phyloP scores from a whole-genome alignment of 2,113 vertebrate species.

The Corythaeola cristata region DNA sequence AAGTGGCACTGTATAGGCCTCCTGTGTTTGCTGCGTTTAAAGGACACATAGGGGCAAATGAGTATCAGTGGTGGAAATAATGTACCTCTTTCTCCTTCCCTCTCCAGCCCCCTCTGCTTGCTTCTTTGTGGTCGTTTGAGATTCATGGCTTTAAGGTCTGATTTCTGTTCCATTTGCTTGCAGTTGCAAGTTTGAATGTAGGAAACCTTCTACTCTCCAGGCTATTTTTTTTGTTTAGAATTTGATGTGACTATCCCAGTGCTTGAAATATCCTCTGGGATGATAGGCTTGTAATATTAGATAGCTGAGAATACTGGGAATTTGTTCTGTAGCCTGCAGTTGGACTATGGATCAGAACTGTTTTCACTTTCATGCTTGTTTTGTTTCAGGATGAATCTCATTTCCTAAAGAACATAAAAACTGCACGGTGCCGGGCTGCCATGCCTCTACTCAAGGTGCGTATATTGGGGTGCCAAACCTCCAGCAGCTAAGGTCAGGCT shows the following conservation, averaged over 20 bases:
- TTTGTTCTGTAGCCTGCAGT: background rate
- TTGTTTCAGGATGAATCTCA: slow-evolving; percentile 92
- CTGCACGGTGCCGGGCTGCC: slow-evolving; percentile 90
- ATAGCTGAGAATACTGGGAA: background rate
- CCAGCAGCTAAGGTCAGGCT: background rate
- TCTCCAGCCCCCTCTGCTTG: background rate
- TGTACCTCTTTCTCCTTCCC: background rate
- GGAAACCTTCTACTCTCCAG: background rate
- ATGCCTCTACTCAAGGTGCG: slow-evolving; percentile 91
- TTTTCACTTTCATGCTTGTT: background rate
- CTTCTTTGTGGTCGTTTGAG: background rate
- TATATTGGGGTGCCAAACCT: background rate
- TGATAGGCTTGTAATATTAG: background rate
- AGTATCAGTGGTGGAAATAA: background rate
- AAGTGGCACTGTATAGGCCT: background rate
- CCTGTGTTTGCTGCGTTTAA: slow-evolving; percentile 16
- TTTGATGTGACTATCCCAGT: background rate
- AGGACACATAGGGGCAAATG: background rate
- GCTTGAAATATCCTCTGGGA: background rate
- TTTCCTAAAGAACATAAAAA: slow-evolving; percentile 95
- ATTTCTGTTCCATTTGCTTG: background rate
- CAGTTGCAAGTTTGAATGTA: background rate
- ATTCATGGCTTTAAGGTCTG: background rate
- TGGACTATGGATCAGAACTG: background rate
- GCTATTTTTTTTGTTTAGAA: background rate